phyloP scores from a whole-genome alignment of 2,797 vertebrate genomes.

The Centropyge bicolor region DNA sequence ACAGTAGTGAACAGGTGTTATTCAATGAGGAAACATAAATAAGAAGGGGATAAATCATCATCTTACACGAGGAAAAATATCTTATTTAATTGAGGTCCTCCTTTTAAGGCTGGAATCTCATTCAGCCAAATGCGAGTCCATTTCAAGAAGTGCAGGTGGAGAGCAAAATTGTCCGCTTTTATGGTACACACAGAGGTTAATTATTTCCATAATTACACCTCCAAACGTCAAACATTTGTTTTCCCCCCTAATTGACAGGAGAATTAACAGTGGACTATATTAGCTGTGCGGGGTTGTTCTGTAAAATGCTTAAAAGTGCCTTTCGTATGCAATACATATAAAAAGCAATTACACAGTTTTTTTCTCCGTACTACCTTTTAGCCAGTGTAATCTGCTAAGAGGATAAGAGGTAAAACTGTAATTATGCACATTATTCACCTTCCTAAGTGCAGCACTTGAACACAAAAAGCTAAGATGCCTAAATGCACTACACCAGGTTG shows the following conservation, averaged over 20 bases:
- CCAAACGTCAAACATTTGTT: conserved; percentile 84
- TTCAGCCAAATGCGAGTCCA: conserved; percentile 52
- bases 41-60: conserved; percentile 50
- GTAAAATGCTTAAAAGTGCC: conserved; percentile 68
- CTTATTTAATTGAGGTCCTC: conserved; percentile 46
- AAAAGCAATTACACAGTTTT: conserved; percentile 74
- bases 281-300: conserved; percentile 68
- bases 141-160: conserved; percentile 61
- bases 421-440: conserved; percentile 80
- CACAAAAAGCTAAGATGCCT: conserved; percentile 75
- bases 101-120: conserved; percentile 46
- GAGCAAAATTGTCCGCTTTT: conserved; percentile 67
- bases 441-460: conserved; percentile 75
- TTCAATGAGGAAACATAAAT: conserved; percentile 57
- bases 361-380: conserved; percentile 72
- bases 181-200: conserved; percentile 75
- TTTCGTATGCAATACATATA: conserved; percentile 74
- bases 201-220: conserved; percentile 81
- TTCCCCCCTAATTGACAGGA: conserved; percentile 80
- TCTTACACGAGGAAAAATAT: conserved; percentile 56
- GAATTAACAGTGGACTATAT: conserved; percentile 79
- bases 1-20: conserved; percentile 41
- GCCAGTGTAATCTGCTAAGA: conserved; percentile 68
- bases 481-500: conserved; percentile 71
- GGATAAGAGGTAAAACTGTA: conserved; percentile 79